phyloP scores from a whole-genome alignment of 1,140 invertebrate species.

The Hesperophylax magnus region DNA sequence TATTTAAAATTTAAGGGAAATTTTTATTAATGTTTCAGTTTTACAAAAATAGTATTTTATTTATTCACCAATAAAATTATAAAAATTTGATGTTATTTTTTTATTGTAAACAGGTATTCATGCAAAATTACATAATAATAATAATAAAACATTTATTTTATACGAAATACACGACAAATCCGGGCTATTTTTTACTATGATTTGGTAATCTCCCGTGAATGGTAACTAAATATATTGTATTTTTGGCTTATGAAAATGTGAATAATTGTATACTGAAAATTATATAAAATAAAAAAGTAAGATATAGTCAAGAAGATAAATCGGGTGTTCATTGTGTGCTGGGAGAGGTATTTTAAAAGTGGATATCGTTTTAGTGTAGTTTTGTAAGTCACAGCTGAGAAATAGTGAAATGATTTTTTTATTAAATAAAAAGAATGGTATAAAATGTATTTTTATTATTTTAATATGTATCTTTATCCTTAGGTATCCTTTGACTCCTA shows the following conservation, averaged over 20 bases:
- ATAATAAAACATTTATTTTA: too few species aligned
- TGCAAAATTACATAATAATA: too few species aligned
- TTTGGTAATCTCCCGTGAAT: neutral
- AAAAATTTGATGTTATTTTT: too few species aligned
- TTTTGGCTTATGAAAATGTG: conserved; percentile 32
- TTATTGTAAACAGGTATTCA: too few species aligned
- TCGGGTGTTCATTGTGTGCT: neutral
- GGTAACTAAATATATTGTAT: neutral
- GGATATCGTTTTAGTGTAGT: conserved; percentile 44
- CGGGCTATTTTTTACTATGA: too few species aligned
- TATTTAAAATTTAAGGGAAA: too few species aligned
- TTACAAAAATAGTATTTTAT: too few species aligned
- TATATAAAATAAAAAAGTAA: conserved; percentile 12
- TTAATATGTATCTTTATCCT: neutral
- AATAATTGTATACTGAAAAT: conserved; percentile 33
- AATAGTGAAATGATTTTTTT: conserved; percentile 49
- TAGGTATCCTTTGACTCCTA: neutral
- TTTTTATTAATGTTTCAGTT: too few species aligned
- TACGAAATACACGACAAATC: too few species aligned
- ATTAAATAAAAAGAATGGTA: conserved; percentile 42
- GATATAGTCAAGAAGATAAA: neutral
- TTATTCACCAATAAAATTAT: too few species aligned
- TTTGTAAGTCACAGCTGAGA: conserved; percentile 46
- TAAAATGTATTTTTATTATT: conserved; percentile 21
- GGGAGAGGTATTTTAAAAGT: conserved; percentile 41